Base-by-base conservation (phyloP, 2,797 vertebrate species). In the Buceros bicornis region DNA sequence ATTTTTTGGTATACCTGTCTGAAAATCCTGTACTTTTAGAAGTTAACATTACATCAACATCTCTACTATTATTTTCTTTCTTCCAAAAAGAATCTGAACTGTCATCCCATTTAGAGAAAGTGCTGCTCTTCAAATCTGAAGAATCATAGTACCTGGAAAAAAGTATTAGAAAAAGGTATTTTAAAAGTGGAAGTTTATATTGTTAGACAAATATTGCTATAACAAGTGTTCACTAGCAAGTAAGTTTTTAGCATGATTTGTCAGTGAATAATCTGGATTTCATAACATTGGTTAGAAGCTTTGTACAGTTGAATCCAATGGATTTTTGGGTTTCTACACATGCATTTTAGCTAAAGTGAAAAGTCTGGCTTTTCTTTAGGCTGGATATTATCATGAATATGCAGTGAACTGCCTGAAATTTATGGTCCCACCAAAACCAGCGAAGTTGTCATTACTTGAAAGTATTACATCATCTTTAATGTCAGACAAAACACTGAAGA, bases 51-150 rank as follows among this genome's bases (percentile, higher is more conserved):
- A 98, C 81, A 67, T 99, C 99, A 0, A 95, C 71, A 56, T 99
- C 99, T 58, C 97, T 98, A 70, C 94, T 97, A 82, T 93, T 98
- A 95, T 83, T 97, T 83, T 99, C 99, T 80, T 98, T 99, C 95
- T 98, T 98, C 99, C 99, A 99, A 48, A 98, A 98, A 64, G 97
- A 97, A 58, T 98, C 98, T 2, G 97, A 78, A 51, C 81, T 82
- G 54, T 99, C 98, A 2, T 98, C 98, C 99, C 99, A 99, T 58
- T 97, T 98, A 3, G 98, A 97, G 73, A 98, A 98, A 91, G 98
- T 98, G 24, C 56, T 97, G 80, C 98, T 98, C 28, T 98, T 97
- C 3, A 98, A 21, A 37, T 99, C 99, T 8, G 97, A 66, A 10
- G 97, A 96, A 77, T 99, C 99, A 43, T 96, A 97, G 92, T 98